These are phyloP conservation scores for Mercenaria mercenaria DNA, from an alignment of 1,140 invertebrate genomes.

Conservation along the genomic window DNA sequence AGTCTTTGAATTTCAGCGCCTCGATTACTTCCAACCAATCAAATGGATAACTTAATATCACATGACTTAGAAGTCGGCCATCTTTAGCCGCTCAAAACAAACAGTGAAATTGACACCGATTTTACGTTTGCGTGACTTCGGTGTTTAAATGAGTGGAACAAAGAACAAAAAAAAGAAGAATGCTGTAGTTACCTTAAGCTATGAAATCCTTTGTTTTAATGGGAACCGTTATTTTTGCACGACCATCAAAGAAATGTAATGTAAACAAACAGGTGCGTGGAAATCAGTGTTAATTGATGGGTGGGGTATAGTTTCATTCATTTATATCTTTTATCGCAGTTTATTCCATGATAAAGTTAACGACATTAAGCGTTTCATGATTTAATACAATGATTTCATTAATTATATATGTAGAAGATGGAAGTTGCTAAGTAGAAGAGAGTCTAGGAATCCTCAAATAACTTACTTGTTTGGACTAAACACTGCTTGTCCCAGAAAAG, in stretches of 20 bases:
- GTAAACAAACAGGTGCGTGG: constrained; percentile 56
- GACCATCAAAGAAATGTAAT: constrained; percentile 7
- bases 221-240: background rate
- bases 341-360: too few relatives aligned
- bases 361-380: too few relatives aligned
- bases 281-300: constrained; percentile 2
- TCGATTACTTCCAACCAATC: background rate
- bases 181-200: background rate
- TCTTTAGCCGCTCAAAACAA: constrained; percentile 67
- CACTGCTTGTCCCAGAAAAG: too few relatives aligned
- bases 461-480: too few relatives aligned
- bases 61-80: constrained; percentile 53
- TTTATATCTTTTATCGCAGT: too few relatives aligned
- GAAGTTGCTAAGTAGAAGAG: too few relatives aligned
- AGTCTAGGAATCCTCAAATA: too few relatives aligned
- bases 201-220: background rate
- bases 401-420: too few relatives aligned
- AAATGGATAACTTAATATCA: background rate
- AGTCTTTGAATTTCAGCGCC: constrained; percentile 24
- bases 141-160: background rate
- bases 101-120: constrained; percentile 1
- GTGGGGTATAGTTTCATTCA: constrained; percentile 28
- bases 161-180: background rate
- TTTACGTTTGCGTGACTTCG: background rate
- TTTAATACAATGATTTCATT: too few relatives aligned